Evolutionary conservation across 23 tunicate species (phyloP), one percentile per base, ranked within the genome.

Genomic region (Styela clava): DNA sequence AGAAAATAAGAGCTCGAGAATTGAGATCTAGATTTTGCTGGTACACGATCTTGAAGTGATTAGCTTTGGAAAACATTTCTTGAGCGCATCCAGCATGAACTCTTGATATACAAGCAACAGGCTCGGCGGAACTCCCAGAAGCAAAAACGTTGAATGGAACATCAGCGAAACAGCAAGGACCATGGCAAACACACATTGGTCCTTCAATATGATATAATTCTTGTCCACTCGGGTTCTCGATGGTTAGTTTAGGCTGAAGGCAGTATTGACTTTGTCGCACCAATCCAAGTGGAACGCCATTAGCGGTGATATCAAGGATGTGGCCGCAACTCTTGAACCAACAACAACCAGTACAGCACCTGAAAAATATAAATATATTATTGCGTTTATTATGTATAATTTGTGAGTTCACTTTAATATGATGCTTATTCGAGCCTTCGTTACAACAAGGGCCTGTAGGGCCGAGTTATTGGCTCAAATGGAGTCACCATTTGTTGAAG

Each of bases 101-200:
- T 76, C 81, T 36, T 20, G 81, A 52, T 20, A 76, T 29, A 22
- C n/a, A 21, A 24, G 65, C 81, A 9, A 76, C 31, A 27, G 64
- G 65, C 19, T 36, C 29, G 7, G 24, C 35, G 7, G 56, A 44
- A 3, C 77, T 35, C 35, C 77, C 77, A 36, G 64, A 7, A 36
- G 65, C 9, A n/a, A 16, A 24, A n/a, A 76, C 81, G 9, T 29
- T 76, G 65, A 76, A 76, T 7, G 64, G 64, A 22, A 52, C 65
- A 44, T 76, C 81, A 21, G 63, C 81, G 12, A 24, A 44, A 51
- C 81, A 76, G 31, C 81, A 76, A 7, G 81, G 81, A 7, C 81
- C 81, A 18, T 44, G 67, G 21, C 64, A 52, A 1, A 52, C 29
- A 44, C 81, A 76, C 2, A 31, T 76, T 16, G 81, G 81, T 29